Evolutionary conservation across 2,797 vertebrate genomes (phyloP).

Genomic region (Sus cebifrons): DNA sequence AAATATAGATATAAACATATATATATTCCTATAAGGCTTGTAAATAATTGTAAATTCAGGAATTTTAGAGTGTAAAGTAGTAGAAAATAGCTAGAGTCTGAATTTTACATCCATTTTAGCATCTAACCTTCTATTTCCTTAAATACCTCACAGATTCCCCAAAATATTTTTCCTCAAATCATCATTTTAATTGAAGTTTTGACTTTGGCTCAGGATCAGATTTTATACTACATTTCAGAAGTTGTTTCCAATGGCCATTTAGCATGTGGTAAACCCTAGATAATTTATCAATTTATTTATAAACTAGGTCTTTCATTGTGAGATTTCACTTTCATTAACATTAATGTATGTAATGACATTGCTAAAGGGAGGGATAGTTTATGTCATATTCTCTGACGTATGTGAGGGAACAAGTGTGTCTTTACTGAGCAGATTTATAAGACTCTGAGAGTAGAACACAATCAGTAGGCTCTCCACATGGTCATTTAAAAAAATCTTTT

Average conservation of each 20-base stretch:
- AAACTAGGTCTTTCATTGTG: neutral
- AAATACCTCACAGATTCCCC: neutral
- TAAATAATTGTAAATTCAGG: slow-evolving; percentile 12
- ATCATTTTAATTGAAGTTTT: slow-evolving; percentile 21
- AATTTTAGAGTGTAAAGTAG: neutral
- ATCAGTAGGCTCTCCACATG: neutral
- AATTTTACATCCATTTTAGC: slow-evolving; percentile 56
- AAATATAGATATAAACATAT: neutral
- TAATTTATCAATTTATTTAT: slow-evolving; percentile 31
- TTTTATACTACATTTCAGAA: neutral
- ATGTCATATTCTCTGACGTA: neutral
- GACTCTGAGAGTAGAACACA: neutral
- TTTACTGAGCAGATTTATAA: neutral
- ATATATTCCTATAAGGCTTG: neutral
- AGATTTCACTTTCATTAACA: neutral
- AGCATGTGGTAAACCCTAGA: neutral
- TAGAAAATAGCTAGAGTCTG: neutral
- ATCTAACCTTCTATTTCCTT: neutral
- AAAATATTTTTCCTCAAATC: neutral
- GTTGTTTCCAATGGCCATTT: neutral
- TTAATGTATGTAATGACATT: neutral
- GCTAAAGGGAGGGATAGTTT: neutral
- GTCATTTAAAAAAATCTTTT: neutral
- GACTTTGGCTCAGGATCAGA: neutral
- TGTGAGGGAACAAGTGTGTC: neutral